Evolutionary conservation across 1,140 invertebrate genomes (phyloP), one percentile per base, ranked within the genome.

Genomic region (Drosophila equinoxialis): DNA sequence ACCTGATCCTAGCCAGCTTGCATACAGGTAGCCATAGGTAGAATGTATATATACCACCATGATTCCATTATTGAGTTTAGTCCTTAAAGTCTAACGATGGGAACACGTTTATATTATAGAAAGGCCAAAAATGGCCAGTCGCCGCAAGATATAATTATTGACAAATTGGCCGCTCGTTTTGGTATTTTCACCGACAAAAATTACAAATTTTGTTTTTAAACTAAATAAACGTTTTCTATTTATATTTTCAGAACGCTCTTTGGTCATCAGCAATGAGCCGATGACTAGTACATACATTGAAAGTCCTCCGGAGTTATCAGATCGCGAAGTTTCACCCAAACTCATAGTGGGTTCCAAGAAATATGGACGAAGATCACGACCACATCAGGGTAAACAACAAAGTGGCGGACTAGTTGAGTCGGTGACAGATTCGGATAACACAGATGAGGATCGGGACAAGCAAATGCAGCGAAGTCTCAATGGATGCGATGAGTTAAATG

Each of bases 331-430:
- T 2, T 95, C 95, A 1, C 96, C 96, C 0, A 96, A 96, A 81
- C 95, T 94, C 72, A 94, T 96, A 0, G 94, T 95, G 69, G 96
- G 95, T 1, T 94, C 94, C n/a, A 96, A 96, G 83, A 96, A 96
- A 84, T 96, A 96, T 92, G 96, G 96, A 0, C 92, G 96, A 1
- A 92, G 95, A 6, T 96, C 95, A 0, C 92, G 94, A 41, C 95
- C 95, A 11, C 80, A 86, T 17, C 68, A 81, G 26, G 79, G 76
- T 6, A 62, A 51, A 51, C 8, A 51, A 23, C 17, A 51, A 23
- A 51, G 6, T 1, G 14, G n/a, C 84, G 17, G 67, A 86, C 64
- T 81, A 91, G 60, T 48, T 73, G 35, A 37, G 33, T 90, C 84
- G 1, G 77, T 83, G 1, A 90, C 91, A 23, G 87, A 92, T 65